Conservation (phyloP, 2,888 invertebrate genomes). For the Vannuccia rotundouncinata region DNA sequence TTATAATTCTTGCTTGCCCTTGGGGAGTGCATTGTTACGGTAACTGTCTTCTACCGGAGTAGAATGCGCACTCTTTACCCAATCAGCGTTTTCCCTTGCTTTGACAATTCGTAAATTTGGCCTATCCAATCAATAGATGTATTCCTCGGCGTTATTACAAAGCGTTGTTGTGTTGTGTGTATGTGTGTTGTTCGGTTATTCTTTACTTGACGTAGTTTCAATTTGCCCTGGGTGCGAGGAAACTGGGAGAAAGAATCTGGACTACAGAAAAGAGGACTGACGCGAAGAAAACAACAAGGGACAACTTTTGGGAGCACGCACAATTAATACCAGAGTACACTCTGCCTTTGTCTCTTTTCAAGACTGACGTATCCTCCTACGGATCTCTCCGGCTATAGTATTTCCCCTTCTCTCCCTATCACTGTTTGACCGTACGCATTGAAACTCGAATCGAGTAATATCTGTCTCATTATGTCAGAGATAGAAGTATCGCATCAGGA, state of each 20-base stretch:
- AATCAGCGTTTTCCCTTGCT: background rate
- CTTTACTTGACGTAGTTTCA: background rate
- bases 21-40: slow-evolving; percentile 26
- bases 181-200: background rate
- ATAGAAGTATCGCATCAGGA: background rate
- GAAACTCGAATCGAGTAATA: no score
- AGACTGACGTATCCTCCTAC: background rate
- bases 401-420: no score
- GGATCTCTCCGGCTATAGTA: background rate
- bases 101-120: slow-evolving; percentile 21
- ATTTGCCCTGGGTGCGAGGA: background rate
- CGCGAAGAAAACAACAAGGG: background rate
- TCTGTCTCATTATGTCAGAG: background rate
- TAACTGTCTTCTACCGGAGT: slow-evolving; percentile 1
- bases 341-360: background rate
- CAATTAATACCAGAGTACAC: background rate
- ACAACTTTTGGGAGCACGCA: background rate
- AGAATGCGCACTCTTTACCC: background rate
- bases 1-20: slow-evolving; percentile 11
- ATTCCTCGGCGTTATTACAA: slow-evolving; percentile 15
- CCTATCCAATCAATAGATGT: slow-evolving; percentile 26
- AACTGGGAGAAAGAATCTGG: slow-evolving; percentile 8
- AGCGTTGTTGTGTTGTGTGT: slow-evolving; percentile 12
- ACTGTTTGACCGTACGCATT: no score
- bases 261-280: background rate